Conservation (phyloP, 2,113 vertebrate genomes). For the Tragelaphus scriptus region DNA sequence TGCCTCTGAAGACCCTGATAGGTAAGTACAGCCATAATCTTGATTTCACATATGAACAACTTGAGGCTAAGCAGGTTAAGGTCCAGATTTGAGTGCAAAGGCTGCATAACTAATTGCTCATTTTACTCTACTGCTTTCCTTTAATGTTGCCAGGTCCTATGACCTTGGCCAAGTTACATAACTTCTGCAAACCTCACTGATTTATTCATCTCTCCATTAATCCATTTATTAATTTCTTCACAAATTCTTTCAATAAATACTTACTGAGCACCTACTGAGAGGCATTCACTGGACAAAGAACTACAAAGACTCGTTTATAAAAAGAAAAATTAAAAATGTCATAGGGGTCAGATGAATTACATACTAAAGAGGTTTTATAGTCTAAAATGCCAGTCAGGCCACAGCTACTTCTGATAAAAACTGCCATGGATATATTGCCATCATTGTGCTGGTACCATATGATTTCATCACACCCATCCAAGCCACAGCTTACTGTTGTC, state of each 20-base stretch:
- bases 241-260: neutral
- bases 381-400: neutral
- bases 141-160: neutral
- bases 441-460: neutral
- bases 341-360: neutral
- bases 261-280: neutral
- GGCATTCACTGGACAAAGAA: neutral
- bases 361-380: neutral
- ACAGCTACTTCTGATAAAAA: neutral
- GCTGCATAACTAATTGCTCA: neutral
- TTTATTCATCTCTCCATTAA: neutral
- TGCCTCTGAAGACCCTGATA: neutral
- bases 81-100: neutral
- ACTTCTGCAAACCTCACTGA: neutral
- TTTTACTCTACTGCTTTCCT: neutral
- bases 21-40: neutral
- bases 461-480: neutral
- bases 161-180: neutral
- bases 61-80: neutral
- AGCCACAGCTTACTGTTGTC: neutral
- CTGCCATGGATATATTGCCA: fast-evolving
- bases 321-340: neutral
- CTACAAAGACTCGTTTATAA: neutral
- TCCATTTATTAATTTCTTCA: neutral
- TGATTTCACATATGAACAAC: neutral